A percentile compares a stretch with the other conserved stretches of the same genome.
Conservation (phyloP, 2,888 invertebrate species). For the Lochmaea capreae region DNA sequence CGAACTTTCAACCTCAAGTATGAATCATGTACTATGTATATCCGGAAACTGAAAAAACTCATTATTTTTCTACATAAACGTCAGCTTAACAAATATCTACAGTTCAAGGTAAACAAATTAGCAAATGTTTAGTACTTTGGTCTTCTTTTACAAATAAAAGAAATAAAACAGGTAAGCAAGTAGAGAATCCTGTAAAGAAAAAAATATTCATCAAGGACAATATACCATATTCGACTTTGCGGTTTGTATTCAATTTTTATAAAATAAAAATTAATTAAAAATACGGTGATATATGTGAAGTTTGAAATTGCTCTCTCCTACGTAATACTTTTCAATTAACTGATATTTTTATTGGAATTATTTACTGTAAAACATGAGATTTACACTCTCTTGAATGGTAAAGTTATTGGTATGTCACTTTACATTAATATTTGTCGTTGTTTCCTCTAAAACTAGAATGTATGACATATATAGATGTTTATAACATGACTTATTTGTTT, state of each 20-base stretch:
- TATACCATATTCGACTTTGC: not conserved
- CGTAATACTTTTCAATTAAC: not conserved
- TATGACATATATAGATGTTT: too few species aligned
- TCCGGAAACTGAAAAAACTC: too few species aligned
- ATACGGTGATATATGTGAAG: not conserved
- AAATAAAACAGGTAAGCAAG: not conserved
- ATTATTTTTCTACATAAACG: not conserved
- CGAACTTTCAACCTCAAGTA: too few species aligned
- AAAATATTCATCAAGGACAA: not conserved
- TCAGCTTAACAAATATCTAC: not conserved
- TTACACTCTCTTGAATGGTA: too few species aligned
- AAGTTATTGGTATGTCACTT: too few species aligned
- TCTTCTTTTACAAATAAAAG: constrained; percentile 1
- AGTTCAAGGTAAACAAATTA: constrained; percentile 9
- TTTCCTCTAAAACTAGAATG: too few species aligned
- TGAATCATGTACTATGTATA: too few species aligned
- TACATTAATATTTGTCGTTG: too few species aligned
- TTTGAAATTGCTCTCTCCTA: not conserved
- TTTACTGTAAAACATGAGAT: not conserved
- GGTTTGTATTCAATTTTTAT: constrained; percentile 1
- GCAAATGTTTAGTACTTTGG: constrained; percentile 6
- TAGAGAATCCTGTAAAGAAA: not conserved
- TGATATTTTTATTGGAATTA: not conserved
- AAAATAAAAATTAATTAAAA: not conserved
- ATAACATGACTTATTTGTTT: too few species aligned